Percentiles rank a stretch among this genome's conserved stretches.
Evolutionary conservation across 2,113 vertebrate species (phyloP).

Genomic region (Anolis sagrei): DNA sequence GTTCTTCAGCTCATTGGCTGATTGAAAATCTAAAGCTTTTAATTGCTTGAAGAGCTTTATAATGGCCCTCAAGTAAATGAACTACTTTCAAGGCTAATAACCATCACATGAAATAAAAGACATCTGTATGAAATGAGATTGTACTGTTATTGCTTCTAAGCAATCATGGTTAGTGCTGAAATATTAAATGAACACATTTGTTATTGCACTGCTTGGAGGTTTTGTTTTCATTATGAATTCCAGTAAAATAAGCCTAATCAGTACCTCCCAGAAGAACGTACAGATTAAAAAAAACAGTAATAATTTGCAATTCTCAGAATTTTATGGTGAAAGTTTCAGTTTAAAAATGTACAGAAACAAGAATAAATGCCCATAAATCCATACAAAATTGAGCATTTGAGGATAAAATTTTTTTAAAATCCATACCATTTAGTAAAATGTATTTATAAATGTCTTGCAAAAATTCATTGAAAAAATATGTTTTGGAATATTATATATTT

Average conservation of each 20-base stretch:
- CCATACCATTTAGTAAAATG: background rate
- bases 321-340: background rate
- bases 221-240: background rate
- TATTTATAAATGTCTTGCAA: background rate
- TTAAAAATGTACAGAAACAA: background rate
- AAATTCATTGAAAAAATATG: background rate
- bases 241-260: background rate
- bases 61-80: background rate
- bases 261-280: background rate
- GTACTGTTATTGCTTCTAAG: slow-evolving; percentile 8
- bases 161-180: background rate
- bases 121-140: background rate
- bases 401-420: background rate
- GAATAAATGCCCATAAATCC: background rate
- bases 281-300: background rate
- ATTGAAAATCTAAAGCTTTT: background rate
- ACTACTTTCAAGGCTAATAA: background rate
- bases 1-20: background rate
- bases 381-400: background rate
- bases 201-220: background rate
- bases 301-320: background rate
- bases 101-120: slow-evolving; percentile 2
- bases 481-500: too few relatives aligned
- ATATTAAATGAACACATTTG: background rate
- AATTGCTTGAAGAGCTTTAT: background rate